Conservation (phyloP, 2,113 vertebrate genomes). For the Bungarus multicinctus region DNA sequence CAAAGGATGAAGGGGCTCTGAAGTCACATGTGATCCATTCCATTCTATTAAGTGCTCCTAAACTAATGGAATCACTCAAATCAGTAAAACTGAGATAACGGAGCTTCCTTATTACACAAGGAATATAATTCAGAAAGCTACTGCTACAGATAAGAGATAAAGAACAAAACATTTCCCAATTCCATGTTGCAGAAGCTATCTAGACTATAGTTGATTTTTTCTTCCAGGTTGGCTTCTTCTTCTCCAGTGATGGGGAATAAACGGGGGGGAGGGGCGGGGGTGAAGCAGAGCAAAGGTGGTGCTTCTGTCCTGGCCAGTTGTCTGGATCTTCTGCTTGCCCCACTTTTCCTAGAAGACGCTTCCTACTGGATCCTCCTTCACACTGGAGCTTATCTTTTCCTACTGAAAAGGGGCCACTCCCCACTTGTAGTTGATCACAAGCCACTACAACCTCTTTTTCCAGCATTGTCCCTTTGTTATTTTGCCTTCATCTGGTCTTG, state of each 20-base stretch:
- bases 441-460: not conserved
- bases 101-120: not conserved
- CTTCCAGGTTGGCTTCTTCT: not conserved
- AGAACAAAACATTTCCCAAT: not conserved
- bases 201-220: not conserved
- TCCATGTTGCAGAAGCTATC: not conserved
- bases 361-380: not conserved
- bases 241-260: not conserved
- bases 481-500: not conserved
- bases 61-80: not conserved
- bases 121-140: not conserved
- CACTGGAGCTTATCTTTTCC: not conserved
- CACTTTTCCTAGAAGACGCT: not conserved
- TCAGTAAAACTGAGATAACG: not conserved
- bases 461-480: not conserved
- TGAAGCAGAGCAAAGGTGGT: not conserved
- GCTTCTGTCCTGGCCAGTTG: not conserved
- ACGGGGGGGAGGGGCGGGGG: rapidly evolving
- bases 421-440: not conserved
- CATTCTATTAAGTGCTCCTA: not conserved
- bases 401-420: not conserved
- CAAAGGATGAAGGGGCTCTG: not conserved
- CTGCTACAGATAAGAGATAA: not conserved
- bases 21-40: not conserved
- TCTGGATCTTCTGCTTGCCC: not conserved